phyloP scores from a whole-genome alignment of 2,113 vertebrate species.

The Albula goreensis region DNA sequence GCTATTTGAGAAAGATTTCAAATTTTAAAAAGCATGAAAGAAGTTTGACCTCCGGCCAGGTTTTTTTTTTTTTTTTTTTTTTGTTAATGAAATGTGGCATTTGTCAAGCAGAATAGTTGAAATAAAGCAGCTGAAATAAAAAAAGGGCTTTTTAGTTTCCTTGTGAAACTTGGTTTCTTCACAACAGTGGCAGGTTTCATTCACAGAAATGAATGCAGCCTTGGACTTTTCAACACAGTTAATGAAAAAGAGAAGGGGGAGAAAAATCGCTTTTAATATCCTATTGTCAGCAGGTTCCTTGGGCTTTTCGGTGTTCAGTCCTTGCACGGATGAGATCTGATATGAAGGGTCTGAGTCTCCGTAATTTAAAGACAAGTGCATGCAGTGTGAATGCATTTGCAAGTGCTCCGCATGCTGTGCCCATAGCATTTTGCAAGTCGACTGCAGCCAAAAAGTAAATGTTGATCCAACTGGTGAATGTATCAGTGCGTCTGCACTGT shows the following conservation, averaged over 20 bases:
- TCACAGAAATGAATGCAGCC: conserved; percentile 8
- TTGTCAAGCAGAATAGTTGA: conserved; percentile 51
- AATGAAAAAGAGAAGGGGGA: neutral
- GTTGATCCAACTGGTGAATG: too few species aligned
- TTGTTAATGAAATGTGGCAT: conserved; percentile 46
- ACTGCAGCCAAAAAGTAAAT: too few species aligned
- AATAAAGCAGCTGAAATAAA: conserved; percentile 49
- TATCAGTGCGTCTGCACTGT: too few species aligned
- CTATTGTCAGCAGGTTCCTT: conserved; percentile 7
- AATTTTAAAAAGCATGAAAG: conserved; percentile 47
- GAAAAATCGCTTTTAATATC: conserved; percentile 8
- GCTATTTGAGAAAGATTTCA: conserved; percentile 55
- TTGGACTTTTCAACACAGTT: conserved; percentile 12
- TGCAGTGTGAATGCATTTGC: neutral
- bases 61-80: conserved; percentile 51
- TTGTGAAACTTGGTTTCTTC: conserved; percentile 14
- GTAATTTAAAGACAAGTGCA: neutral
- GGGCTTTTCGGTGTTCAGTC: neutral
- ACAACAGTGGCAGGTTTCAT: conserved; percentile 9
- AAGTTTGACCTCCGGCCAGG: conserved; percentile 52
- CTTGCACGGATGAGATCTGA: neutral
- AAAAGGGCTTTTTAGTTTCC: conserved; percentile 32
- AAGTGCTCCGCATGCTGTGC: neutral
- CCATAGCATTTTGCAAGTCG: neutral
- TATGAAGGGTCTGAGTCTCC: neutral